A percentile compares a stretch with the other conserved stretches of the same genome.
Evolutionary conservation across 2,113 vertebrate species (phyloP).

Genomic region (Mixornis gularis): DNA sequence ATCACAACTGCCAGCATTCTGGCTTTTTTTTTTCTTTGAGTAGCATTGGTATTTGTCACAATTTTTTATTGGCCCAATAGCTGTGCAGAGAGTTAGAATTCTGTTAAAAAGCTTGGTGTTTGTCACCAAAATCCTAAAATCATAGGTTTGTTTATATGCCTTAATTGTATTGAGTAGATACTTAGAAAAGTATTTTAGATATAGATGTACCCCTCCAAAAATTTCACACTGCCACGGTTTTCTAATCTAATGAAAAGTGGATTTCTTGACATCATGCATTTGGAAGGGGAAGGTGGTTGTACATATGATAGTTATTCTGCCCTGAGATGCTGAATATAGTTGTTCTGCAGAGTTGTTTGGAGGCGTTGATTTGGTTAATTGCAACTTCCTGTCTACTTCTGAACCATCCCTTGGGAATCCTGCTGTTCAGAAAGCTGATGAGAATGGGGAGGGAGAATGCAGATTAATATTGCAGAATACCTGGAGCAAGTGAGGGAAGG

Average conservation of each 20-base stretch:
- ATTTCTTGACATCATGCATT: not conserved
- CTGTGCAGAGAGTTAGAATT: not conserved
- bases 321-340: not conserved
- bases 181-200: not conserved
- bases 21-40: not conserved
- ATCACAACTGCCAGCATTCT: not conserved
- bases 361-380: not conserved
- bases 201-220: not conserved
- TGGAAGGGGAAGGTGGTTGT: not conserved
- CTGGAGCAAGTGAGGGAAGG: not conserved
- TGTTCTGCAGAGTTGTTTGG: not conserved
- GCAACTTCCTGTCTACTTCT: not conserved
- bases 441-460: not conserved
- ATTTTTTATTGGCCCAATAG: not conserved
- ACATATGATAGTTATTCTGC: not conserved
- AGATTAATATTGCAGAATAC: not conserved
- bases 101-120: not conserved
- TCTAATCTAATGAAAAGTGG: not conserved
- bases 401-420: not conserved
- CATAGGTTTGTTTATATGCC: not conserved
- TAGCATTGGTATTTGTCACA: not conserved
- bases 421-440: not conserved
- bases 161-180: not conserved
- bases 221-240: not conserved
- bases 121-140: not conserved